phyloP scores from a whole-genome alignment of 2,113 vertebrate species.

The Antechinus flavipes region DNA sequence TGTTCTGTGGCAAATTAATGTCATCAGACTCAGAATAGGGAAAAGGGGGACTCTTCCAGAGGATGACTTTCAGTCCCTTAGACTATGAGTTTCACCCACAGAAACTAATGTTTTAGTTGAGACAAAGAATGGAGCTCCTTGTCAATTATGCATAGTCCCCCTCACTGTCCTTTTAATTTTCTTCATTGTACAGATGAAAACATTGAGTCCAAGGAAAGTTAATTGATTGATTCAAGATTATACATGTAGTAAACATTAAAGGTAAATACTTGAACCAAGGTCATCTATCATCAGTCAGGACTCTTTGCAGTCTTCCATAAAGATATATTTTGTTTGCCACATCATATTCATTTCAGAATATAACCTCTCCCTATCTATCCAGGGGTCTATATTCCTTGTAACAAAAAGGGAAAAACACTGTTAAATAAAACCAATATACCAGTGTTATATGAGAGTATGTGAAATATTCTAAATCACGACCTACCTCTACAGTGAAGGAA shows the following conservation, averaged over 20 bases:
- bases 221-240: not conserved
- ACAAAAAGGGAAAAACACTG: not conserved
- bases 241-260: not conserved
- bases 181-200: too few relatives aligned
- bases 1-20: constrained; percentile 36
- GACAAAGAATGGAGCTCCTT: not conserved
- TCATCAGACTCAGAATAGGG: constrained; percentile 14
- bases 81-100: not conserved
- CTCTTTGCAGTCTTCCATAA: not conserved
- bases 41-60: not conserved
- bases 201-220: too few relatives aligned
- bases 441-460: not conserved
- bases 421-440: not conserved
- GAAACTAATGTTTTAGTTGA: not conserved
- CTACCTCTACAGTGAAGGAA: not conserved
- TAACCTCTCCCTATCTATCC: not conserved
- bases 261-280: too few relatives aligned
- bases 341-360: not conserved
- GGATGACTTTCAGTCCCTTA: not conserved
- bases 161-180: not conserved
- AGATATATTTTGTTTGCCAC: not conserved
- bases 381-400: not conserved
- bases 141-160: not conserved
- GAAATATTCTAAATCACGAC: not conserved
- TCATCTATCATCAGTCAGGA: too few relatives aligned